phyloP scores from a whole-genome alignment of 2,888 invertebrate genomes.

The Epirrita christyi region DNA sequence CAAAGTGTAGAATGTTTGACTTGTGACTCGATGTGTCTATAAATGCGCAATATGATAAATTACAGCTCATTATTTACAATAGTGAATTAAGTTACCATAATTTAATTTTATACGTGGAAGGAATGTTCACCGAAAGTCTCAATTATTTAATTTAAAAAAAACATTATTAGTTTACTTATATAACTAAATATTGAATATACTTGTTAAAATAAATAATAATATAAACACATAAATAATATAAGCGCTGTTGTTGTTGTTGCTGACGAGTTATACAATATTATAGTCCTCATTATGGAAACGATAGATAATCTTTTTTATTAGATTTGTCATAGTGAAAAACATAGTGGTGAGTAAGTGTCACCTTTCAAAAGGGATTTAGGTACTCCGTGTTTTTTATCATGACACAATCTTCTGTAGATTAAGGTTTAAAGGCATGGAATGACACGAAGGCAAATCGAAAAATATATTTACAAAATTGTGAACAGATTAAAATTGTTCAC shows the following conservation, averaged over 20 bases:
- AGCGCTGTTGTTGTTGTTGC: constrained; percentile 85
- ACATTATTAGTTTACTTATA: constrained; percentile 38
- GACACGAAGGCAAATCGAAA: constrained; percentile 45
- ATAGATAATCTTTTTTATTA: constrained; percentile 54
- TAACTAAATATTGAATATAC: constrained; percentile 62
- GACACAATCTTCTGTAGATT: constrained; percentile 53
- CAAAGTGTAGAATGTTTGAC: constrained; percentile 41
- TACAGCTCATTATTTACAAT: constrained; percentile 24
- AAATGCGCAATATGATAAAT: constrained; percentile 56
- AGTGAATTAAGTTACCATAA: constrained; percentile 37
- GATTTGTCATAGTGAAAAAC: constrained; percentile 53
- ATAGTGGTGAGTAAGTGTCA: constrained; percentile 36
- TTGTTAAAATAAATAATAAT: constrained; percentile 59
- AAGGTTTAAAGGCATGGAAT: constrained; percentile 58
- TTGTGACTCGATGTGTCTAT: constrained; percentile 42
- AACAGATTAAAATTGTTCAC: constrained; percentile 3
- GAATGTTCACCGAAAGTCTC: constrained; percentile 23
- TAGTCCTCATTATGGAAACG: constrained; percentile 63
- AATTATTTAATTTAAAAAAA: constrained; percentile 18
- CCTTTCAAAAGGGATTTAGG: constrained; percentile 35
- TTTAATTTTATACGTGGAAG: constrained; percentile 25
- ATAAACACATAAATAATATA: constrained; percentile 74
- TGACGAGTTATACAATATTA: constrained; percentile 79
- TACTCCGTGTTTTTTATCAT: constrained; percentile 51
- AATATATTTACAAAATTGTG: not conserved